A percentile compares a stretch with the other conserved stretches of the same genome.
Conservation (phyloP, 2,113 vertebrate species). For the Nanorana parkeri region DNA sequence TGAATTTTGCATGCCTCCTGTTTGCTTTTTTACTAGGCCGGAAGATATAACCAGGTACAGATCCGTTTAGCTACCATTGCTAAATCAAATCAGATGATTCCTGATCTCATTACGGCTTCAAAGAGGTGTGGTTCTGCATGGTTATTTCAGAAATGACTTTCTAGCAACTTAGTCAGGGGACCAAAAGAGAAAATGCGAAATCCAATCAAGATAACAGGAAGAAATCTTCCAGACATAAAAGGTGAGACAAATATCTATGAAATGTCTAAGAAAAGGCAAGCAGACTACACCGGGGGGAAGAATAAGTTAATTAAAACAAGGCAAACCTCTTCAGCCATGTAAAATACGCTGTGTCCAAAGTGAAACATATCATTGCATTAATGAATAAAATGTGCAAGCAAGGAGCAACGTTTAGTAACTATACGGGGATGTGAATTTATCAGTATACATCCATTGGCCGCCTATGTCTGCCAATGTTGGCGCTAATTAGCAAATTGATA, state of each 20-base stretch:
- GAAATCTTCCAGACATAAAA: constrained; percentile 21
- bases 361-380: too few species aligned
- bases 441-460: too few species aligned
- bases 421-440: too few species aligned
- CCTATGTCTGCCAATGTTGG: too few species aligned
- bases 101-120: constrained; percentile 43
- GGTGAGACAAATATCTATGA: constrained; percentile 31
- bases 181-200: constrained; percentile 20
- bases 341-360: too few species aligned
- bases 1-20: constrained; percentile 19
- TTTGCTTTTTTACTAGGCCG: background rate
- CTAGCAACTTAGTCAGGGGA: constrained; percentile 14
- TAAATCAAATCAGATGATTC: constrained; percentile 49
- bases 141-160: constrained; percentile 24
- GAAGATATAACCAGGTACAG: constrained; percentile 30
- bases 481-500: too few species aligned
- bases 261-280: too few species aligned
- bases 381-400: too few species aligned
- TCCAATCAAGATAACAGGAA: constrained; percentile 39
- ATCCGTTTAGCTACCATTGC: constrained; percentile 30
- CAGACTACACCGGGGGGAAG: too few species aligned
- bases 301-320: background rate
- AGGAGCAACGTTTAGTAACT: too few species aligned
- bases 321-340: background rate
- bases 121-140: constrained; percentile 40